Evolutionary conservation across 2,888 invertebrate species (phyloP), one percentile per base, ranked within the genome.

Genomic region (Lasioglossum villosulum): DNA sequence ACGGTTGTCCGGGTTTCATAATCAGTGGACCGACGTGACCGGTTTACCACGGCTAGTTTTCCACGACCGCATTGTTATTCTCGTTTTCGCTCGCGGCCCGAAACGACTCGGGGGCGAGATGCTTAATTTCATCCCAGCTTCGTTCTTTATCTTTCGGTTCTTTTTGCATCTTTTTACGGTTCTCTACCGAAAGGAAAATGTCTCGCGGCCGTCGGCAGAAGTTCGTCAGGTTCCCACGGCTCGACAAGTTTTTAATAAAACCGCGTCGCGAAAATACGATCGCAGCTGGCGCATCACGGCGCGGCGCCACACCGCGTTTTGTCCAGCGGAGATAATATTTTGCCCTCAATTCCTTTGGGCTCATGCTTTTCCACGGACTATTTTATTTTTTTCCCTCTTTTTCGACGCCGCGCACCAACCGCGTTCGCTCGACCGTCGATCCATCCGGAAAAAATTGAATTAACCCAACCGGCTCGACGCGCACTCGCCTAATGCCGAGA

Each of bases 181-280:
- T n/a, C 10, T 3, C 27, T 23, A n/a, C 8, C 52, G 52, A n/a
- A 37, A 68, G 59, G 23, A 45, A 52, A 63, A 6, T 37, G 14
- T 48, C 10, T 16, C 27, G 14, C 23, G 48, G 42, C 6, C 42
- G 10, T 19, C 19, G 34, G 37, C 66, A 34, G 30, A 76, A 19
- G 56, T 70, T 48, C 82, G 2, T 63, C 59, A 30, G 56, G 68
- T 34, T 45, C 19, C n/a, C 68, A 52, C 5, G 42, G 75, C 56
- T 42, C 48, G 82, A 74, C 68, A 74, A 74, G 39, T 75, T 84
- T 83, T 78, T 84, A 75, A 84, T 84, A 83, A 83, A 83, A 83
- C 34, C 34, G 27, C 27, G 3, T 16, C 34, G 39, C 42, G 79
- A 70, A 81, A 81, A 77, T 77, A 70, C 45, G 68, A 70, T 63